Evolutionary conservation across 2,113 vertebrate species (phyloP), one percentile per base, ranked within the genome.

Genomic region (Phalacrocorax pelagicus): DNA sequence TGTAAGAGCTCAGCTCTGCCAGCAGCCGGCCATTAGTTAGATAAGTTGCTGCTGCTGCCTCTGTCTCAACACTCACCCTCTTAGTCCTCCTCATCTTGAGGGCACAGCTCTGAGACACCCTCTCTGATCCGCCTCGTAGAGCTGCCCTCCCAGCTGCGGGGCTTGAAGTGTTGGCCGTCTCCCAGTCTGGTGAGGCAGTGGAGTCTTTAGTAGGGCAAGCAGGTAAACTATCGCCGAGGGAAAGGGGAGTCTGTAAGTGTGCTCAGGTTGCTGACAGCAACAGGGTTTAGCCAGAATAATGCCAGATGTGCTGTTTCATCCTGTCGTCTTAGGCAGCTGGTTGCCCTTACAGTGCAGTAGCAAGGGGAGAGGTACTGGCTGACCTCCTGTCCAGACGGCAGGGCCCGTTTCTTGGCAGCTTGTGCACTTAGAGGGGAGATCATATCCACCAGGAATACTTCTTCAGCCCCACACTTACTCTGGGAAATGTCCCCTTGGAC

Each of bases 101-200:
- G 40, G n/a, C 40, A 32, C 0, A 0, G 9, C 61, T 44, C 54
- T 1, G 26, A 20, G 79, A 9, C 4, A 2, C 32, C 15, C 3
- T 11, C 44, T 30, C 42, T 9, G 34, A 29, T 40, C 67, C 38
- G 69, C 51, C 51, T 36, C 16, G 0, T 5, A 4, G 34, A 11
- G 23, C 55, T 4, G 40, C 63, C 24, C 36, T 32, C 59, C 44
- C 22, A 21, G 2, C 21, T 0, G 4, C 22, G 21, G 21, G 10
- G 6, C 32, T 14, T 5, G 12, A 8, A 27, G 42, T 1, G 34
- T 3, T 22, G 58, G 32, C 18, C 14, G 3, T 6, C 19, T 29
- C 34, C 13, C 6, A 42, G 58, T 36, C 36, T 10, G 44, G 19
- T 7, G 65, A 27, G 34, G 13, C 3, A 11, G 40, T 1, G 6